These are phyloP conservation scores for Crematogaster levior DNA, from an alignment of 2,888 invertebrate genomes.

Conservation along the genomic window DNA sequence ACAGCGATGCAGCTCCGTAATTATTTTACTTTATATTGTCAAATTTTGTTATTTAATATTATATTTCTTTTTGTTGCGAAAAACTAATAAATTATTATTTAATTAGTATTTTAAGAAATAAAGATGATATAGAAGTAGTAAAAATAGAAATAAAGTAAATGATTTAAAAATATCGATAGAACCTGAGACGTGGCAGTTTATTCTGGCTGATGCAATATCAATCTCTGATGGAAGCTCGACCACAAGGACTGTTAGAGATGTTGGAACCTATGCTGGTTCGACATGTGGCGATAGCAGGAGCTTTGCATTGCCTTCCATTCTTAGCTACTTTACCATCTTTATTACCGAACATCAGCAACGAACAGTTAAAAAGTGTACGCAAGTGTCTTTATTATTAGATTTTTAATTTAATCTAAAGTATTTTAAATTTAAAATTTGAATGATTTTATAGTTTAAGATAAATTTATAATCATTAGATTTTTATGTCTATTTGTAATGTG, in stretches of 20 bases:
- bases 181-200: conserved; percentile 80
- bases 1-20: conserved; percentile 81
- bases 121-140: neutral
- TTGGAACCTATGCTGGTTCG: conserved; percentile 90
- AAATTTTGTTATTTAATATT: conserved; percentile 5
- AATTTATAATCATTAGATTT: neutral
- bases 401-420: neutral
- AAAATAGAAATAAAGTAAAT: neutral
- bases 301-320: conserved; percentile 92
- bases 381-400: neutral
- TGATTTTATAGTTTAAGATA: neutral
- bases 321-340: conserved; percentile 87
- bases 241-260: conserved; percentile 89
- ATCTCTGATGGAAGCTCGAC: conserved; percentile 91
- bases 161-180: conserved; percentile 56
- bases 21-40: conserved; percentile 59
- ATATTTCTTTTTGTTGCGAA: conserved; percentile 14
- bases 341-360: conserved; percentile 87
- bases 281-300: conserved; percentile 90
- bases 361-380: conserved; percentile 87
- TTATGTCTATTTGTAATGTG: neutral
- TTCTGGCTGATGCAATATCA: conserved; percentile 95
- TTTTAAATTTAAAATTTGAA: neutral
- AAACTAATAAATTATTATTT: conserved; percentile 16
- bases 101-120: conserved; percentile 26